Evolutionary conservation across 2,113 vertebrate genomes (phyloP).

Genomic region (Solea senegalensis): DNA sequence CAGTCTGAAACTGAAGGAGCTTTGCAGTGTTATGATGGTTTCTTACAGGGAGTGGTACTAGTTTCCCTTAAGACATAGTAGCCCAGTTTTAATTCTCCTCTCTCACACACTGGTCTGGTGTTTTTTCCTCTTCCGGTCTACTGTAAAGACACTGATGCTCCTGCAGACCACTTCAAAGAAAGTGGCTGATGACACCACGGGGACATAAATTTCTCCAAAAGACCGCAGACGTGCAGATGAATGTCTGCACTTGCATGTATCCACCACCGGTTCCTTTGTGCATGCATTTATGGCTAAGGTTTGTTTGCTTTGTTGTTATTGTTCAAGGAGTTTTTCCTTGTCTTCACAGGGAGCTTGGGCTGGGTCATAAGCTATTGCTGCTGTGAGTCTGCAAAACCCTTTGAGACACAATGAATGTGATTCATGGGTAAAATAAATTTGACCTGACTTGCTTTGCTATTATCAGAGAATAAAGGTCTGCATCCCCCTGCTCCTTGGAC

Average conservation of each 20-base stretch:
- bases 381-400: constrained; percentile 21
- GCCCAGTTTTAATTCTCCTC: no score
- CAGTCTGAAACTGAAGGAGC: no score
- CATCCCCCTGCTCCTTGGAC: constrained; percentile 10
- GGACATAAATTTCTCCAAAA: no score
- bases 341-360: not conserved
- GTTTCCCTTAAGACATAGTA: no score
- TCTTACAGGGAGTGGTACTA: no score
- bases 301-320: not conserved
- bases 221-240: no score
- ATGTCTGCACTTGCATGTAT: not conserved
- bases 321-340: not conserved
- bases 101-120: no score
- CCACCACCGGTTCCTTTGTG: not conserved
- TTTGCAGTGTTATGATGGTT: no score
- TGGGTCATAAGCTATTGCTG: not conserved
- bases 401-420: constrained; percentile 23
- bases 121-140: no score
- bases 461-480: constrained; percentile 33
- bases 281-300: not conserved
- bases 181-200: no score
- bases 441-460: constrained; percentile 38
- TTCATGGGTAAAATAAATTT: constrained; percentile 40
- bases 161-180: no score
- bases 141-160: no score